Base-by-base conservation (phyloP, 1,140 invertebrate species). In the Ceratitis capitata region DNA sequence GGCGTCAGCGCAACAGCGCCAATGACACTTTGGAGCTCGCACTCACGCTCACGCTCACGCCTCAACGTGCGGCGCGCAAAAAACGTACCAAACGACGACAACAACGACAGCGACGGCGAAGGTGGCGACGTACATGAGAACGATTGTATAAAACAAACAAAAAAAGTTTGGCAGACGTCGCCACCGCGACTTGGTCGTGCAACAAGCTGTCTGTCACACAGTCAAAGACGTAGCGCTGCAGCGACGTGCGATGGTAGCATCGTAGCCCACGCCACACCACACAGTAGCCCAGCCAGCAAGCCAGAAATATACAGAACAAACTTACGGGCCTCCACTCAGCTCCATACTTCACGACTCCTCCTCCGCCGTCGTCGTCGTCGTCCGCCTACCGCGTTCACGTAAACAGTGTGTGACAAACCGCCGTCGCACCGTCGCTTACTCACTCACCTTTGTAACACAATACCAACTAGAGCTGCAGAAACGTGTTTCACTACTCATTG, bases 21-120 rank as follows among this genome's bases (percentile, higher is more conserved):
- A 78, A 78, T 39, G 39, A 78, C 69, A 78, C 69, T 78, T 78
- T 78, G 69, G n/a, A 78, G 69, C 35, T 35, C 35, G 69, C n/a
- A n/a, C n/a, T n/a, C n/a, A n/a, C n/a, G n/a, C n/a, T n/a, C n/a
- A n/a, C n/a, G n/a, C n/a, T n/a, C n/a, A n/a, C 69, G n/a, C 42
- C 69, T 45, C 69, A 39, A 9, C 69, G 45, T 39, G 32, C 35
- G 58, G 39, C 39, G 29, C 1, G 32, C 29, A 3, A 39, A 39
- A 35, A 42, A 74, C n/a, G n/a, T n/a, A n/a, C n/a, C n/a, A n/a
- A n/a, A n/a, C n/a, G n/a, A n/a, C n/a, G n/a, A 78, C 7, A 78
- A 45, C 3, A 45, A 26, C 56, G 56, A 29, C 64, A 14, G 23
- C 29, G 39, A 42, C 39, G 42, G 6, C 39, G 10, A 47, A 78